A percentile compares a stretch with the other conserved stretches of the same genome.
Evolutionary conservation across 2,888 invertebrate species (phyloP).

Genomic region (Allygus modestus): DNA sequence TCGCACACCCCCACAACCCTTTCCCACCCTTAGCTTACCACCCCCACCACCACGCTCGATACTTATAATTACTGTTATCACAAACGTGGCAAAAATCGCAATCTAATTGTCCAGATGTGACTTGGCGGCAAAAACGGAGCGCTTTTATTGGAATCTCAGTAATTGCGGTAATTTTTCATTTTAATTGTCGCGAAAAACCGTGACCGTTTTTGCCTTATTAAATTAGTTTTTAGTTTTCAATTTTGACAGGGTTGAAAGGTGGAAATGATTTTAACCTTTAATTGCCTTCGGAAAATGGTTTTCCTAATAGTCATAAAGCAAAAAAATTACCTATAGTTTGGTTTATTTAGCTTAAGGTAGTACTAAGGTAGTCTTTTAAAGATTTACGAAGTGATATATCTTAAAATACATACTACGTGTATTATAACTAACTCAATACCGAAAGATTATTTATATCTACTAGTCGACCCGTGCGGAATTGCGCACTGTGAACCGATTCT

Average conservation of each 20-base stretch:
- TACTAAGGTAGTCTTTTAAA: too few species aligned
- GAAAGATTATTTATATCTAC: too few species aligned
- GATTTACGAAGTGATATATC: too few species aligned
- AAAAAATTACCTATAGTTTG: too few species aligned
- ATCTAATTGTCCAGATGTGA: conserved; percentile 59
- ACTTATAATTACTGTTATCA: conserved; percentile 60
- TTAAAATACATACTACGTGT: too few species aligned
- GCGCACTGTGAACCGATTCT: too few species aligned
- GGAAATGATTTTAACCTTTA: not conserved
- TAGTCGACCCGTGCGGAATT: too few species aligned
- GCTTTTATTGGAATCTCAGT: conserved; percentile 50
- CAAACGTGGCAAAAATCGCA: conserved; percentile 57
- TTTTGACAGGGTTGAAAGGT: conserved; percentile 11
- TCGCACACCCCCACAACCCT: not conserved
- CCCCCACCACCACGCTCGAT: conserved; percentile 42
- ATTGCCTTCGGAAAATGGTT: too few species aligned
- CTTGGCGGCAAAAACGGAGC: conserved; percentile 48
- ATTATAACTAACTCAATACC: too few species aligned
- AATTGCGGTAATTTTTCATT: conserved; percentile 50
- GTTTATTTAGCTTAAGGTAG: too few species aligned
- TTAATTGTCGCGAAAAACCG: conserved; percentile 19
- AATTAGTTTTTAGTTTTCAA: conserved; percentile 29
- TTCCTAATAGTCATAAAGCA: too few species aligned
- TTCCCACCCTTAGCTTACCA: not conserved
- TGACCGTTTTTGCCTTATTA: conserved; percentile 3